phyloP scores from a whole-genome alignment of 2,797 vertebrate genomes.

The Xenopus petersii region DNA sequence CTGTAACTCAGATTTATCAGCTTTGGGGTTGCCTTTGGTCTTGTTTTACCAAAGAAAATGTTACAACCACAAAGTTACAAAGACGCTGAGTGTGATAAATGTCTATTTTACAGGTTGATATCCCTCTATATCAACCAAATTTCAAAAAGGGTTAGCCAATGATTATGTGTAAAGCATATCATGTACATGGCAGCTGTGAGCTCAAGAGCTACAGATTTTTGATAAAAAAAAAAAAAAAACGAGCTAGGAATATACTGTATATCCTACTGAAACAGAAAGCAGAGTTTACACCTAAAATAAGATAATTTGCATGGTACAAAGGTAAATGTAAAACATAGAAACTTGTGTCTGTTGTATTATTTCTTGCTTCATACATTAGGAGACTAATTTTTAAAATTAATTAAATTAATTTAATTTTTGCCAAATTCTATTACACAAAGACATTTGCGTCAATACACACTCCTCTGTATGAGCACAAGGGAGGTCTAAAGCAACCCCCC shows the following conservation, averaged over 20 bases:
- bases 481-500: too few species aligned
- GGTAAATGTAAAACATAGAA: too few species aligned
- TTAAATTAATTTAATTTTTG: too few species aligned
- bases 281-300: too few species aligned
- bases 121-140: conserved; percentile 9
- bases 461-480: too few species aligned
- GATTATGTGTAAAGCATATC: neutral
- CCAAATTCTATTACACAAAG: too few species aligned
- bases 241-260: neutral
- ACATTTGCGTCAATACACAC: too few species aligned
- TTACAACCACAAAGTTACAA: neutral
- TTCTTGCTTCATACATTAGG: too few species aligned
- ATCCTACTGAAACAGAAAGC: neutral
- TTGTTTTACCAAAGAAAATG: conserved; percentile 26
- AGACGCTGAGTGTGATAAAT: neutral
- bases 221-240: neutral
- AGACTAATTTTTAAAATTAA: too few species aligned
- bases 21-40: neutral
- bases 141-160: conserved; percentile 5
- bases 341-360: too few species aligned
- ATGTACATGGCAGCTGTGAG: neutral
- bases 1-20: conserved; percentile 40
- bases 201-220: neutral
- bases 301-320: too few species aligned
- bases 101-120: neutral